A percentile compares a stretch with the other conserved stretches of the same genome.
Conservation (phyloP, 2,113 vertebrate genomes). For the Anser cygnoides region DNA sequence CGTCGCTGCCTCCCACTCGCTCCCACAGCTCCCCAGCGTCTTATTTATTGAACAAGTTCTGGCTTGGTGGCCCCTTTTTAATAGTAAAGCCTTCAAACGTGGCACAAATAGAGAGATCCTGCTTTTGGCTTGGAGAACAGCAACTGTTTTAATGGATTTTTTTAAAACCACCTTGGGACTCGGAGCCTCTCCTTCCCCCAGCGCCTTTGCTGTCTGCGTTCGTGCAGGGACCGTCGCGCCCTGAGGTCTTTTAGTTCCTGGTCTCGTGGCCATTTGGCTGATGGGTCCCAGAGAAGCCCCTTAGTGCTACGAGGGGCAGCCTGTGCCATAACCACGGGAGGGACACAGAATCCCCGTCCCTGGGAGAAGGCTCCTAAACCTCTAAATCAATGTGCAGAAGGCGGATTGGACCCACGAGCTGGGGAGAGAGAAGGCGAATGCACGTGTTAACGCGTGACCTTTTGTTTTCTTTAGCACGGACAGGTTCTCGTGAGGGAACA, state of each 20-base stretch:
- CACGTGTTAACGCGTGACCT: background rate
- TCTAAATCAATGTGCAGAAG: accelerated
- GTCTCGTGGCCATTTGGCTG: background rate
- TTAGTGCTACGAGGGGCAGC: background rate
- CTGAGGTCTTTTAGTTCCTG: background rate
- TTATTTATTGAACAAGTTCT: background rate
- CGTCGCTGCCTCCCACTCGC: accelerated
- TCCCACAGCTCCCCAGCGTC: background rate
- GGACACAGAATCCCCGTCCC: background rate
- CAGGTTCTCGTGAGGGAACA: background rate
- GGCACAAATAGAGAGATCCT: background rate
- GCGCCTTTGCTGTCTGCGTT: background rate
- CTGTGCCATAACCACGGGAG: constrained; percentile 13
- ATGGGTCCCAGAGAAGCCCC: accelerated
- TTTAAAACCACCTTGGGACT: background rate
- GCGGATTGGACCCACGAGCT: background rate
- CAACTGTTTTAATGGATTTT: background rate
- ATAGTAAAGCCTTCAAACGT: background rate
- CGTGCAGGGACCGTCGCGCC: background rate
- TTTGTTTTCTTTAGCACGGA: background rate
- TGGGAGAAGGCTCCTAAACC: background rate
- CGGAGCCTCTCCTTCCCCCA: background rate
- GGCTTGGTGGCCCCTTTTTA: background rate
- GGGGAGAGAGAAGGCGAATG: background rate
- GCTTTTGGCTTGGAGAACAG: background rate